Conservation (phyloP, 2,113 vertebrate genomes). For the Zosterops borbonicus region DNA sequence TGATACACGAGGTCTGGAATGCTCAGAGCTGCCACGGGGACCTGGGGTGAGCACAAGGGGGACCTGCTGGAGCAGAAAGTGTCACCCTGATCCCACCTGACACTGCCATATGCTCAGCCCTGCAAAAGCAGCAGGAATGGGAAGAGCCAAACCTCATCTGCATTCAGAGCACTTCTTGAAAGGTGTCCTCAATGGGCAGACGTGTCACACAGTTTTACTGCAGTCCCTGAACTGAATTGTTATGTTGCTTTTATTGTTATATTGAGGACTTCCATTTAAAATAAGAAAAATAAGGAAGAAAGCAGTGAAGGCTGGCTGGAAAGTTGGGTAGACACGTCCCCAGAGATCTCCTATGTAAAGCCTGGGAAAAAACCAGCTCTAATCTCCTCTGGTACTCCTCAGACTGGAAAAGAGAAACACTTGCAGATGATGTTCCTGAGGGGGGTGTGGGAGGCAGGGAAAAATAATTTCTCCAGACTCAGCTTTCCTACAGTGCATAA, state of each 20-base stretch:
- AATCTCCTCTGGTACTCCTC: not conserved
- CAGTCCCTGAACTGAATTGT: not conserved
- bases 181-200: not conserved
- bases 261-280: not conserved
- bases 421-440: constrained; percentile 37
- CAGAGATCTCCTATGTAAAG: not conserved
- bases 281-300: not conserved
- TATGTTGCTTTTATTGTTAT: not conserved
- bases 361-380: not conserved
- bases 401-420: not conserved
- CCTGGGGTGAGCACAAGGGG: not conserved
- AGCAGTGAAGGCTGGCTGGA: not conserved
- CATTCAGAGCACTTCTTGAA: not conserved
- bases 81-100: not conserved
- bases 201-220: not conserved
- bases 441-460: not conserved
- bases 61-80: not conserved
- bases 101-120: not conserved
- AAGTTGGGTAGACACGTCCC: not conserved
- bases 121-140: not conserved
- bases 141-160: not conserved
- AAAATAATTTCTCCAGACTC: not conserved
- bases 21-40: rapidly evolving
- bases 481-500: not conserved
- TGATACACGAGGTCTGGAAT: not conserved